Evolutionary conservation across 2,797 vertebrate genomes (phyloP), one percentile per base, ranked within the genome.

Genomic region (Dallia pectoralis): DNA sequence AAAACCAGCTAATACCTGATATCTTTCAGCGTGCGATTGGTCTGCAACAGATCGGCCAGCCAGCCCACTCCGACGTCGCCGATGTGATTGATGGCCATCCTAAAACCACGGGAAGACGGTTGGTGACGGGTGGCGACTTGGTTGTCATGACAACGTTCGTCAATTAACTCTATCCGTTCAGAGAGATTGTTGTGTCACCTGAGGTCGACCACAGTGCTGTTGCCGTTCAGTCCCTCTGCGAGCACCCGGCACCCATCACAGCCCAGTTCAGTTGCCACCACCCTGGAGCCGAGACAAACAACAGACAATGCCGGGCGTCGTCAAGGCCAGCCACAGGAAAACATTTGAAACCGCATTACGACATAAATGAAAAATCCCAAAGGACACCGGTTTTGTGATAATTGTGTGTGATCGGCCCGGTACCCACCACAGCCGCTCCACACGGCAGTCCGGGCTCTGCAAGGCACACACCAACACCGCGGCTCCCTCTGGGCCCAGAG

Each of bases 11-110:
- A n/a, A n/a, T 33, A 87, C 85, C 86, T 85, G 74, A 87, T 85
- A 75, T 87, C 86, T 53, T 64, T 85, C 18, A 87, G 71, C 1
- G 83, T 84, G 33, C 11, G 61, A 71, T 87, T 85, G 4, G 56
- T 78, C 71, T 36, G 82, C 71, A 87, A 63, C 36, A 87, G 53
- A 4, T 87, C 82, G n/a, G 86, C 86, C 44, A 87, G 81, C 67
- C 63, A 67, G 14, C 73, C 76, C 14, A 78, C 86, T 56, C 86
- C 86, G 56, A 15, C 48, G 40, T 86, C 86, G 32, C 83, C 83
- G 67, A 87, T 86, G 36, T 71, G 51, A 78, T 87, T 87, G 30
- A 87, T 87, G 47, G 86, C 86, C 85, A 87, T 85, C 77, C 86
- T 87, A 70, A 15, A 16, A 59, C 22, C n/a, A 59, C 25, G 18